Conservation (phyloP, 2,888 invertebrate genomes). For the Philereme transversata region DNA sequence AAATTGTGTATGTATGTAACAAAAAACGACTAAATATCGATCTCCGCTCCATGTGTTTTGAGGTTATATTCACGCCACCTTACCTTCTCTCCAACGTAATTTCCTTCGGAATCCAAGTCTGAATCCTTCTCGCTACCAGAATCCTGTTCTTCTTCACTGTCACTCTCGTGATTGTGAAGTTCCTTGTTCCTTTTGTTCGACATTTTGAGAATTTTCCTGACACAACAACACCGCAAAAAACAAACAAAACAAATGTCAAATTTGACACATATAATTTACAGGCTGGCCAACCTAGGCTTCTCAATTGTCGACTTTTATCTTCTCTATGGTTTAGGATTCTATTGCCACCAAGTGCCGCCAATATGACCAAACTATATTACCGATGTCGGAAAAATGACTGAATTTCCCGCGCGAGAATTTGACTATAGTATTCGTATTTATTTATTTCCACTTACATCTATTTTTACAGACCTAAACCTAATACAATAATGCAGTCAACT, state of each 20-base stretch:
- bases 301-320: not conserved
- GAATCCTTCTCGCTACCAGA: slow-evolving; percentile 71
- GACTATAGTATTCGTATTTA: no score
- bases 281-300: not conserved
- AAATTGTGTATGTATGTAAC: not conserved
- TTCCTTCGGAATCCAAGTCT: slow-evolving; percentile 77
- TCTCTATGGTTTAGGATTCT: no score
- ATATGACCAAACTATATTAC: no score
- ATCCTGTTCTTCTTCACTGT: slow-evolving; percentile 74
- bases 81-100: slow-evolving; percentile 84
- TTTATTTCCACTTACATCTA: no score
- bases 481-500: no score
- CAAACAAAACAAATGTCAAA: slow-evolving; percentile 22
- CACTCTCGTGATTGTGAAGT: slow-evolving; percentile 66
- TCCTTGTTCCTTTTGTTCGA: slow-evolving; percentile 76
- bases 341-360: no score
- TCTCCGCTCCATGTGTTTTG: slow-evolving; percentile 60
- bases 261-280: not conserved
- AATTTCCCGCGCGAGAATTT: no score
- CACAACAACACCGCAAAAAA: slow-evolving; percentile 15
- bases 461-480: no score
- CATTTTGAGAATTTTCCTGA: slow-evolving; percentile 54
- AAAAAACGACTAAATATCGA: not conserved
- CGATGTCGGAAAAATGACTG: no score
- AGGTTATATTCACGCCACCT: slow-evolving; percentile 61